Conservation (phyloP, 2,888 invertebrate genomes). For the Choristoneura rosaceana region DNA sequence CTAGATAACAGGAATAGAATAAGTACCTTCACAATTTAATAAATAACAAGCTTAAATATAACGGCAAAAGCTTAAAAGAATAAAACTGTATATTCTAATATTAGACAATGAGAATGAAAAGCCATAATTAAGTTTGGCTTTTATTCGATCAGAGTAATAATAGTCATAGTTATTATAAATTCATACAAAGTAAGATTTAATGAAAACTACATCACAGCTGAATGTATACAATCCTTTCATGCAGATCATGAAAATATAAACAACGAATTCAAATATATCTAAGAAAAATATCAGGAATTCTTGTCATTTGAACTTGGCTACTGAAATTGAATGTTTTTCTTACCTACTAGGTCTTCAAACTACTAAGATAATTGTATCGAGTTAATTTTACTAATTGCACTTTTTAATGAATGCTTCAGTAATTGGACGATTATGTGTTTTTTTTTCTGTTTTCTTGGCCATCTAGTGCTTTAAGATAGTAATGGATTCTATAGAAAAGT, state of each 20-base stretch:
- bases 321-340: background rate
- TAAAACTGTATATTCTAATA: background rate
- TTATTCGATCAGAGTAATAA: background rate
- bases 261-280: conserved; percentile 4
- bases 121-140: background rate
- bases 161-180: conserved; percentile 4
- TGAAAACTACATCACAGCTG: conserved; percentile 36
- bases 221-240: conserved; percentile 31
- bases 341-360: background rate
- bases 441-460: conserved; percentile 1
- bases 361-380: background rate
- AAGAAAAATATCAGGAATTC: background rate
- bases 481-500: background rate
- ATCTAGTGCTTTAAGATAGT: background rate
- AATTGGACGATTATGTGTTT: background rate
- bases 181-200: conserved; percentile 15
- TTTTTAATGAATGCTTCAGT: conserved; percentile 2
- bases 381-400: conserved; percentile 9
- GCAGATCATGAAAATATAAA: background rate
- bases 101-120: background rate
- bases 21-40: conserved; percentile 10
- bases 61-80: conserved; percentile 15
- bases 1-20: conserved; percentile 25
- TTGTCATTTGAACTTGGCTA: background rate
- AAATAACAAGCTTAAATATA: conserved; percentile 25